Conservation (phyloP, 2,113 vertebrate species). For the Pteropus alecto region DNA sequence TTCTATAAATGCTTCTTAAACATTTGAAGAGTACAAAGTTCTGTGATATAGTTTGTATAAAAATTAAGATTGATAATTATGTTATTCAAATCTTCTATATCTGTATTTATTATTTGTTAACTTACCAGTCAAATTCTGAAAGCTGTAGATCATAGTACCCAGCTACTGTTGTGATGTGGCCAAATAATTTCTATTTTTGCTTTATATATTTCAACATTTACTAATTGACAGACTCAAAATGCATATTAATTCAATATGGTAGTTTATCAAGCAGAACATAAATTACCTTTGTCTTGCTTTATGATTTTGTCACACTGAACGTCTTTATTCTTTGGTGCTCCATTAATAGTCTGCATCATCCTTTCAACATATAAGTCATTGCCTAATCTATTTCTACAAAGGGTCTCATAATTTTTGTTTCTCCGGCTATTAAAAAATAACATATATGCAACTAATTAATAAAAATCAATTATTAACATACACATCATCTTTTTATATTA, state of each 20-base stretch:
- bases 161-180: background rate
- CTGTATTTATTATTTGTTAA: background rate
- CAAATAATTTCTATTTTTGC: constrained; percentile 31
- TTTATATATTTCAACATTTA: background rate
- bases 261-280: background rate
- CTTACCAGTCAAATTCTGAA: constrained; percentile 16
- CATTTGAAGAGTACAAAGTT: background rate
- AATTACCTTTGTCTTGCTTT: constrained; percentile 87
- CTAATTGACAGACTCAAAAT: background rate
- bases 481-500: background rate
- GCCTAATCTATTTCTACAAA: constrained; percentile 84
- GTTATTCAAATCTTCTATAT: background rate
- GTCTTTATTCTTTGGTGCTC: constrained; percentile 87
- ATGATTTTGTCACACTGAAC: constrained; percentile 85
- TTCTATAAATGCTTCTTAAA: constrained; percentile 1
- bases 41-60: background rate
- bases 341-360: constrained; percentile 89
- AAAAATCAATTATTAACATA: background rate
- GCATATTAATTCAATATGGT: background rate
- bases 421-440: constrained; percentile 79
- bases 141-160: background rate
- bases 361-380: constrained; percentile 87
- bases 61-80: constrained; percentile 7
- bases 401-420: constrained; percentile 82
- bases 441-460: background rate